Evolutionary conservation across 2,797 vertebrate genomes (phyloP), one percentile per base, ranked within the genome.

Genomic region (Megaceryle alcyon): DNA sequence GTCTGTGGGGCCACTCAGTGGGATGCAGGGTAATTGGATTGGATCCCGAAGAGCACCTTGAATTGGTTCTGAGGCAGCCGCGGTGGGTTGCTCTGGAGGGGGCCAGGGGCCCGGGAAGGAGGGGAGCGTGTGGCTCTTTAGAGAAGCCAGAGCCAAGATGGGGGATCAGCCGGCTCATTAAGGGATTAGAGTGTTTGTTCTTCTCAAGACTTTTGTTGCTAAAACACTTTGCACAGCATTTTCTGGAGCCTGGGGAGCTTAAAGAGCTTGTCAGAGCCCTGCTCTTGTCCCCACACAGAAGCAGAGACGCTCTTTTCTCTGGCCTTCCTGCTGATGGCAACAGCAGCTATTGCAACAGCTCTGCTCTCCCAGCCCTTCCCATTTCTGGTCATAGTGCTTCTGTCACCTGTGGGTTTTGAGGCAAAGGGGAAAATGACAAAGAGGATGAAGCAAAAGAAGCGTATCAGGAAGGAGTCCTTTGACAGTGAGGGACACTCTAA

Each of bases 11-110:
- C 98, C 98, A 97, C 98, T 98, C 98, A 98, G 98, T 98, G 98
- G 99, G 99, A 98, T 71, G 94, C 98, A 98, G 98, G 98, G 99
- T 99, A 99, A 99, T 99, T 99, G 98, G 99, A 99, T 99, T 99
- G 99, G 99, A 99, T 99, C 99, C 99, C 98, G 73, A 99, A 98
- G 92, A 94, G 96, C 98, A 98, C 98, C 97, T 98, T 99, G 98
- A 99, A 99, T 99, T 23, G 22, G 85, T 95, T 96, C 96, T 99
- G 98, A 99, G 98, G 98, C 92, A 1, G 82, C 80, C 86, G 7
- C 31, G 5, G 96, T 1, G 86, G 98, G 98, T 97, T 98, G 93
- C 96, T 97, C 90, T 59, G 59, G 69, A 95, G 98, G 98, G 98
- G 93, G 97, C 97, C 64, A 97, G 98, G 94, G 96, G 95, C 95